A percentile compares a stretch with the other conserved stretches of the same genome.
phyloP scores from a whole-genome alignment of 1,140 invertebrate species.

The Trachelipus rathkii region DNA sequence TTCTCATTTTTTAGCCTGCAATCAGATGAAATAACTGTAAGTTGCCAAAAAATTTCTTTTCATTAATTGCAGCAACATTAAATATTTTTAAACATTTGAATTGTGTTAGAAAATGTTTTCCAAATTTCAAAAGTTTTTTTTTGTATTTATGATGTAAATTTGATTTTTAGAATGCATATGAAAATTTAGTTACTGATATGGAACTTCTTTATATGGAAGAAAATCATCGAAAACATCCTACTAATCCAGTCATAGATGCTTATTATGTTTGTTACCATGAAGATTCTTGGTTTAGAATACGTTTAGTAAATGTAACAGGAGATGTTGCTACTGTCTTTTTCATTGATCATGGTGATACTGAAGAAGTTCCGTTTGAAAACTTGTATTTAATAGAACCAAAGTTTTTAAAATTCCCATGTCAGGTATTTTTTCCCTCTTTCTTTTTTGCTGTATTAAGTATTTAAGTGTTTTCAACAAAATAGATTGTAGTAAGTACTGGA shows the following conservation, averaged over 20 bases:
- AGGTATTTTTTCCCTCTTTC: constrained; percentile 52
- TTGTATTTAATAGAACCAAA: constrained; percentile 57
- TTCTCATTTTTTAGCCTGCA: too few species aligned
- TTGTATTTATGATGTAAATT: not conserved
- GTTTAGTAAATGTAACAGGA: constrained; percentile 54
- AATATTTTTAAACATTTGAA: too few species aligned
- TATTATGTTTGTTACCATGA: constrained; percentile 61
- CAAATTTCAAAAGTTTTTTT: too few species aligned
- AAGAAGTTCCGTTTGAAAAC: constrained; percentile 51
- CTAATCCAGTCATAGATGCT: constrained; percentile 47
- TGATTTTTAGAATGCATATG: constrained; percentile 35
- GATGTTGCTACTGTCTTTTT: constrained; percentile 55
- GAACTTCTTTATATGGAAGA: constrained; percentile 54
- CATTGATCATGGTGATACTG: constrained; percentile 62
- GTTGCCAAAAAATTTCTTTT: not conserved
- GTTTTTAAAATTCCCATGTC: constrained; percentile 58
- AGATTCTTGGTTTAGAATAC: constrained; percentile 60
- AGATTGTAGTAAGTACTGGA: too few species aligned
- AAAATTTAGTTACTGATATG: constrained; percentile 57
- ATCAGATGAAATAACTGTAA: not conserved
- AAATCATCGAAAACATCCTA: constrained; percentile 42
- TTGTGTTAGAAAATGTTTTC: too few species aligned
- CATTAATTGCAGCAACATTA: too few species aligned
- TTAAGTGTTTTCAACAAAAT: too few species aligned
- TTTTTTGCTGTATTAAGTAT: too few species aligned